These are phyloP conservation scores for Scarus forsteni DNA, from an alignment of 2,797 vertebrate species.

Conservation along the genomic window DNA sequence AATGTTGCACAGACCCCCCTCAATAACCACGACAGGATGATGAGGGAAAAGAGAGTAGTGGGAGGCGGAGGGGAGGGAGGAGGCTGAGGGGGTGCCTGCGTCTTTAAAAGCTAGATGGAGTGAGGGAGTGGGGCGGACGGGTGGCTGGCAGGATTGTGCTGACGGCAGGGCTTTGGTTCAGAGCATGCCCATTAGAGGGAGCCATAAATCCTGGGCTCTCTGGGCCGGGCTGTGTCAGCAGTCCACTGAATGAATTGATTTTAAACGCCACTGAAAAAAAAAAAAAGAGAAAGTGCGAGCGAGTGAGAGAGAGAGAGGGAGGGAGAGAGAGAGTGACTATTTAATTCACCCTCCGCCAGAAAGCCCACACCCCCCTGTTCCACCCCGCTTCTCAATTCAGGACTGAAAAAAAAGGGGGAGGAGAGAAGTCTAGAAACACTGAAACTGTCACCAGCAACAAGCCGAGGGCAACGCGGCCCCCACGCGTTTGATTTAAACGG, in stretches of 20 bases:
- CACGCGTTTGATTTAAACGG: conserved; percentile 64
- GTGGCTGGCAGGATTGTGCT: conserved; percentile 86
- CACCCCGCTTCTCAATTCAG: conserved; percentile 72
- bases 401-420: conserved; percentile 63
- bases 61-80: conserved; percentile 5
- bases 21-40: conserved; percentile 22
- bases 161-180: conserved; percentile 87
- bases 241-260: conserved; percentile 92
- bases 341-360: conserved; percentile 78
- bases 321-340: conserved; percentile 70
- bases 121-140: conserved; percentile 70
- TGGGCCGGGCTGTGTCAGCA: conserved; percentile 90
- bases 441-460: conserved; percentile 71
- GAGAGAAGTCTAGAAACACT: conserved; percentile 72
- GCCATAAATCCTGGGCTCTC: conserved; percentile 90
- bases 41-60: conserved; percentile 7
- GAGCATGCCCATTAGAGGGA: conserved; percentile 88
- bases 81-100: conserved; percentile 59
- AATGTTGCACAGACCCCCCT: conserved; percentile 16
- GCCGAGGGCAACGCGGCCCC: conserved; percentile 60
- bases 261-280: conserved; percentile 87
- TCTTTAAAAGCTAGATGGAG: conserved; percentile 81
- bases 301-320: conserved; percentile 27
- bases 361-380: conserved; percentile 62
- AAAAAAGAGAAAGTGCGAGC: conserved; percentile 56